Evolutionary conservation across 1,140 invertebrate species (phyloP), one percentile per base, ranked within the genome.

Genomic region (Trichonephila clavipes): DNA sequence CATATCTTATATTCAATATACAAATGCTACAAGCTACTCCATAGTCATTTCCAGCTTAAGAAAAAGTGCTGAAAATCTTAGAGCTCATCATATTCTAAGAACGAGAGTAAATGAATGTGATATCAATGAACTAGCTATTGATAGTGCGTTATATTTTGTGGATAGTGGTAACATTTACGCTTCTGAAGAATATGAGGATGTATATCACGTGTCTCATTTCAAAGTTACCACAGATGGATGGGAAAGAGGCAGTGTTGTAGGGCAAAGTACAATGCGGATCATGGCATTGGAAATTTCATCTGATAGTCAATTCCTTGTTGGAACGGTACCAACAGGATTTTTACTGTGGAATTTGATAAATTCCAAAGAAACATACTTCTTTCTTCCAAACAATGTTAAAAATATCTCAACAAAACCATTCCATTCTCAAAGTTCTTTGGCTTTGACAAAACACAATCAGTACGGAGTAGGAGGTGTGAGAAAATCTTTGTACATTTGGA

Each of bases 401-500:
- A 99, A 99, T 95, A 99, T 99, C 88, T 98, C 98, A 14, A 98
- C 98, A 0, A 98, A 97, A 95, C 97, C 98, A 96, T 97, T 98
- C 95, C 97, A 97, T 93, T 98, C 98, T 0, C 99, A 95, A 28
- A 95, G 98, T 95, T 98, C 98, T 0, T 97, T 99, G 62, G 98
- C 99, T 96, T 96, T 99, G 87, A 99, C 98, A 94, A 98, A 98
- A 77, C 97, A 97, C 72, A 97, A 98, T 95, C 97, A 98, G 95
- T 99, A 98, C 95, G 98, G 98, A 2, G 98, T 99, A 2, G 99
- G 99, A 77, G 99, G 98, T 28, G 98, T 99, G 2, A 97, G 99
- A 94, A 99, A 99, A 96, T 99, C 98, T 96, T 96, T 99, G 0
- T 99, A 99, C 95, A 98, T 99, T 0, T 99, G 99, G 98, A 97